phyloP scores from a whole-genome alignment of 2,888 invertebrate genomes.

The Stenoptilia bipunctidactyla region DNA sequence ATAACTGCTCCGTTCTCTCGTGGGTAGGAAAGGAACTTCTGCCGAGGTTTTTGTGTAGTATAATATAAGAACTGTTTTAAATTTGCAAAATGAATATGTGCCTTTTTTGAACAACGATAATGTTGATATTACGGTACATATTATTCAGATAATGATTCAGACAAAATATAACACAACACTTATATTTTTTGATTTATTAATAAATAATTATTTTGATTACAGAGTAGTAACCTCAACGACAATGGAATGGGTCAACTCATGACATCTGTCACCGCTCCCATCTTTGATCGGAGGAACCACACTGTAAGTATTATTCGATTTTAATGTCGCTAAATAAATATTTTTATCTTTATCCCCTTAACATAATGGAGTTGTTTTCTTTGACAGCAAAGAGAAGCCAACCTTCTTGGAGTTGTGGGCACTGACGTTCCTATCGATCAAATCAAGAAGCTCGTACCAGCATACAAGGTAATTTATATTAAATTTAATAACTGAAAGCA shows the following conservation, averaged over 20 bases:
- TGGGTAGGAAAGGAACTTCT: too few relatives aligned
- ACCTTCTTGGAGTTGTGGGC: constrained; percentile 95
- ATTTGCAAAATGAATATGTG: too few relatives aligned
- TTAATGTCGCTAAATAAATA: neutral
- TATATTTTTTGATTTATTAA: too few relatives aligned
- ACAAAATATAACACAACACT: too few relatives aligned
- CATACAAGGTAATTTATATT: constrained; percentile 81
- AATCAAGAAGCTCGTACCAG: constrained; percentile 93
- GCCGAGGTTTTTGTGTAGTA: too few relatives aligned
- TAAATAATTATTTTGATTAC: constrained; percentile 20
- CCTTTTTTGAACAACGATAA: too few relatives aligned
- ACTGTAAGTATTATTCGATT: constrained; percentile 64
- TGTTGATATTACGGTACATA: too few relatives aligned
- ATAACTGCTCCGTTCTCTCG: too few relatives aligned
- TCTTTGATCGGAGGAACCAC: constrained; percentile 93
- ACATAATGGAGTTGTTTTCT: constrained; percentile 13
- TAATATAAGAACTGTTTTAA: too few relatives aligned
- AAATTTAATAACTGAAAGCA: neutral
- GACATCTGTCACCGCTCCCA: constrained; percentile 94
- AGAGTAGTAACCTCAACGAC: constrained; percentile 77
- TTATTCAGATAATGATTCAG: too few relatives aligned
- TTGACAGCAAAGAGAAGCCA: constrained; percentile 86
- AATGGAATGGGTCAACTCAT: constrained; percentile 85
- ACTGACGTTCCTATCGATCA: constrained; percentile 97
- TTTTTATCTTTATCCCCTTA: neutral